Base-by-base conservation (phyloP, 2,113 vertebrate genomes). In the Euleptes europaea region DNA sequence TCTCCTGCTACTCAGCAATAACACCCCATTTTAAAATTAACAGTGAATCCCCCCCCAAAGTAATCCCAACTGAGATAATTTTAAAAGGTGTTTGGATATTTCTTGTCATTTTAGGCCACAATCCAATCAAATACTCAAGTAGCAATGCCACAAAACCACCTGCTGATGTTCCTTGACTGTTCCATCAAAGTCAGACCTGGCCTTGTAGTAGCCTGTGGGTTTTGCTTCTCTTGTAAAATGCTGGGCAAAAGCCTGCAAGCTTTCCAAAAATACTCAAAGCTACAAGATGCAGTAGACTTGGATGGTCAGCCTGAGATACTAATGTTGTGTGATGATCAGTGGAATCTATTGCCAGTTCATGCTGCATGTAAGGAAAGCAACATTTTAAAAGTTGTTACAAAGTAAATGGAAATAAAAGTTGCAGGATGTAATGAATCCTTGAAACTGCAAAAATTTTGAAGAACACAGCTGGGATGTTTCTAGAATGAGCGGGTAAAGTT, bases 401-500 rank as follows among this genome's bases (percentile, higher is more conserved):
- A 38, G 67, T 35, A 82, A 82, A 71, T 57, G 49, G 67, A 71
- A n/a, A 72, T 60, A 71, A 69, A 17, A 57, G 31, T n/a, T 60
- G 35, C 35, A 57, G 71, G 31, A 4, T 40, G 23, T 65, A 83
- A 74, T 66, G 71, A 65, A 75, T 76, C 65, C 71, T 66, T 76
- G 75, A 66, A 75, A 83, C 70, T 73, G 28, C 54, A 42, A 63
- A 49, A 83, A 26, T 83, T 49, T 83, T 83, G 65, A 75, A 75
- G 57, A 49, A 66, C 17, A 23, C 60, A 49, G 57, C 33, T 66
- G 42, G 57, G 60, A 35, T 75, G 31, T 74, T 83, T 74, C 81
- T 74, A 33, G 40, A 74, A 73, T 74, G n/a, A 75, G 42, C 15
- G 21, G n/a, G n/a, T 75, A 8, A 69, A 40, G 69, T 82, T 82